Conservation (phyloP, 2,888 invertebrate genomes). For the Lasioglossum zephyrum region DNA sequence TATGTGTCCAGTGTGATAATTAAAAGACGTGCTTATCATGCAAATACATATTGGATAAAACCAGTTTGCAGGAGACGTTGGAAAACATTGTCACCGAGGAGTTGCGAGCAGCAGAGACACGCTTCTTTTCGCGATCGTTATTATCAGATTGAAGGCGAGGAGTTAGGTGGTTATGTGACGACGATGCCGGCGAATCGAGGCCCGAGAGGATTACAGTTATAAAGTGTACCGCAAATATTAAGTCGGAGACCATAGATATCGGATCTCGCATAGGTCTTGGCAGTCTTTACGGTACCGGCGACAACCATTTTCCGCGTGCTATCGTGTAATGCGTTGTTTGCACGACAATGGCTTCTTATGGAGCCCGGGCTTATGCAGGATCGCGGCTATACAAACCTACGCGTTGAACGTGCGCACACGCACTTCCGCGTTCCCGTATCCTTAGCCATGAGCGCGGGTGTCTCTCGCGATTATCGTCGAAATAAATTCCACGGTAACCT, state of each 20-base stretch:
- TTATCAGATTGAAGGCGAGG: not conserved
- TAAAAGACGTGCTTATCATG: too few species aligned
- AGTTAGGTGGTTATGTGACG: not conserved
- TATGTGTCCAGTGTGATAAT: too few species aligned
- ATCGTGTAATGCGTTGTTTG: conserved; percentile 57
- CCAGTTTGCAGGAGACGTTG: not conserved
- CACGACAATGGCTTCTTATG: conserved; percentile 50
- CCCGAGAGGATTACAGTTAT: conserved; percentile 37
- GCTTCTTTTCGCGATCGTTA: not conserved
- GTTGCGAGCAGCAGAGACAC: not conserved
- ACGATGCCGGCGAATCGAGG: not conserved
- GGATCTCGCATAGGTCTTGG: conserved; percentile 34
- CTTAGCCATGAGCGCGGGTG: conserved; percentile 56
- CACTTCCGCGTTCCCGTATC: conserved; percentile 64
- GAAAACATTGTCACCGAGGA: not conserved
- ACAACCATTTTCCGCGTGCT: conserved; percentile 50
- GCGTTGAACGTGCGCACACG: conserved; percentile 60
- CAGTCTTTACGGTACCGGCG: conserved; percentile 51
- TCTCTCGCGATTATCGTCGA: conserved; percentile 57
- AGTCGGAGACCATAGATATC: conserved; percentile 45
- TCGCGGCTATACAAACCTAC: conserved; percentile 58
- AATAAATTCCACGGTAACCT: conserved; percentile 61
- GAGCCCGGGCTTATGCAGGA: conserved; percentile 42
- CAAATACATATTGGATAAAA: not conserved
- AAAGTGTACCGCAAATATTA: conserved; percentile 44